A percentile compares a stretch with the other conserved stretches of the same genome.
Evolutionary conservation across 2,113 vertebrate genomes (phyloP).

Genomic region (Grantiella picta): DNA sequence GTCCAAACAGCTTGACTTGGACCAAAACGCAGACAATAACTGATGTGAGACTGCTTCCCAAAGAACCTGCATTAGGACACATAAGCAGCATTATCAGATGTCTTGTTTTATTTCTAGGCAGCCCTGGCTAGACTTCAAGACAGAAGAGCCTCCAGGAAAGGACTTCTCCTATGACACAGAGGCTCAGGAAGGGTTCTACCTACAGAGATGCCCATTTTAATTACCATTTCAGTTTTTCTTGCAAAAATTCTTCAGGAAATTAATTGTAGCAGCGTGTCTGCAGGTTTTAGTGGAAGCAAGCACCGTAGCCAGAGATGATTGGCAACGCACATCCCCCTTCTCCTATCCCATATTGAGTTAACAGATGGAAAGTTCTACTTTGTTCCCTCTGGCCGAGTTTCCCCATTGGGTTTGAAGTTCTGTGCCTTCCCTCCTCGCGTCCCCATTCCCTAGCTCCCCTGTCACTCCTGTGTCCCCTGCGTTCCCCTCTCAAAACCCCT

Average conservation of each 20-base stretch:
- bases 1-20: not conserved
- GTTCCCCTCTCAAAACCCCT: no score
- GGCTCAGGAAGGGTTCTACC: not conserved
- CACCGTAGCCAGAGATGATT: no score
- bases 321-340: no score
- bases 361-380: no score
- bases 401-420: no score
- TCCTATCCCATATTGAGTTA: no score
- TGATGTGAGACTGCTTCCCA: not conserved
- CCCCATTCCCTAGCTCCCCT: no score
- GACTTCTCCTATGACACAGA: not conserved
- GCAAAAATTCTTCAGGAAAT: not conserved
- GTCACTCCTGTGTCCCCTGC: no score
- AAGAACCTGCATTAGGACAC: not conserved
- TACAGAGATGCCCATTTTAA: not conserved
- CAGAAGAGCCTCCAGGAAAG: not conserved
- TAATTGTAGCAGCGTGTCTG: no score
- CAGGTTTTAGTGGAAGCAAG: no score
- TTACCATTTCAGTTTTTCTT: not conserved
- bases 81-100: not conserved
- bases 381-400: no score
- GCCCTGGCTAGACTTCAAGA: not conserved
- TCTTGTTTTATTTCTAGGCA: not conserved
- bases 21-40: not conserved
- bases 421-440: no score